Conservation (phyloP, 2,797 vertebrate species). For the Myotis findleyi region DNA sequence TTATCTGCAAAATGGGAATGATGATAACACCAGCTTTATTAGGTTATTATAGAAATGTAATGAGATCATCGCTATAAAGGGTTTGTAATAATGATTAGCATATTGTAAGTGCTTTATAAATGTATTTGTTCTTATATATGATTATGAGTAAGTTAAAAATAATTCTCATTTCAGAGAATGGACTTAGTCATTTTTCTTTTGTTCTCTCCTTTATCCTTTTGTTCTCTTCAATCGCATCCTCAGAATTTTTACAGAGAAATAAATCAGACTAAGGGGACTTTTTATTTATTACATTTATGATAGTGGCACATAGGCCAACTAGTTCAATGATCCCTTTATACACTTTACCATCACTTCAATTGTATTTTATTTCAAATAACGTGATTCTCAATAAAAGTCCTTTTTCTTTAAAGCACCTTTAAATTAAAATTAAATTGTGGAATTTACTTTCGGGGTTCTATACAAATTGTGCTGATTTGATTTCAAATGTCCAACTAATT, state of each 20-base stretch:
- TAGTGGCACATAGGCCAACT: background rate
- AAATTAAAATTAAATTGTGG: slow-evolving; percentile 54
- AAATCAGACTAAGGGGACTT: background rate
- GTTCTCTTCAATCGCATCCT: background rate
- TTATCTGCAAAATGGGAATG: background rate
- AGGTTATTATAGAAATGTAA: background rate
- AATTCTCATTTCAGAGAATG: background rate
- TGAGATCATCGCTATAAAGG: background rate
- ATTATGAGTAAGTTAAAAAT: background rate
- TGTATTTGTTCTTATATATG: background rate
- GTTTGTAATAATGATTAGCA: background rate
- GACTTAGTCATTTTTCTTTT: background rate
- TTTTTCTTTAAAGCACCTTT: slow-evolving; percentile 34
- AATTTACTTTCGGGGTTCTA: slow-evolving; percentile 56
- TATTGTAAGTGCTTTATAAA: background rate
- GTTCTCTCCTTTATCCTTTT: background rate
- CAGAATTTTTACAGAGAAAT: background rate
- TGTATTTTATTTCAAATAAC: slow-evolving; percentile 3
- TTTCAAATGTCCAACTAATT: slow-evolving; percentile 68
- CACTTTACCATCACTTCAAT: background rate
- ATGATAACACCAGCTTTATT: background rate
- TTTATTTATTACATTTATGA: background rate
- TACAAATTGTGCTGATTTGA: slow-evolving; percentile 56
- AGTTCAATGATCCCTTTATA: background rate
- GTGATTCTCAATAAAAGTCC: background rate